These are phyloP conservation scores for Leptinotarsa lineolata DNA, from an alignment of 1,140 invertebrate genomes.

Conservation along the genomic window DNA sequence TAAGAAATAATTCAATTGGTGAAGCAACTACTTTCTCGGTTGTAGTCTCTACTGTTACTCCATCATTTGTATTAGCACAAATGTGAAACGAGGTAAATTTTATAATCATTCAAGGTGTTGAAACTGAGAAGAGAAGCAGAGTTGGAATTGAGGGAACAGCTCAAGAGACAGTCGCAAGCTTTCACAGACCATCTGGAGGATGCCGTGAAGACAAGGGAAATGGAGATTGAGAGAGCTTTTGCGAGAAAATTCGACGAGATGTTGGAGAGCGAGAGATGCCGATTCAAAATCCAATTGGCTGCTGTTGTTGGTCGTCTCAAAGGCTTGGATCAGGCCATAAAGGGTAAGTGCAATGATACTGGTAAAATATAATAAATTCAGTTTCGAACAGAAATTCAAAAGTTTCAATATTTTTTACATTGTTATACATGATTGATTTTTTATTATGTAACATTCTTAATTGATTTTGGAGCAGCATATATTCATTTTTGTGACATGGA, in stretches of 20 bases:
- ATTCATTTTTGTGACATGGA: too few species aligned
- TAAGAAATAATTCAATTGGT: too few species aligned
- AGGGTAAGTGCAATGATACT: conserved; percentile 62
- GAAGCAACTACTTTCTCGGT: too few species aligned
- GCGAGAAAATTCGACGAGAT: conserved; percentile 72
- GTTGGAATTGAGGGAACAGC: conserved; percentile 72
- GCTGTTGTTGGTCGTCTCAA: conserved; percentile 79
- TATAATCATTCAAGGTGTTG: conserved; percentile 59
- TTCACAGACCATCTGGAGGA: conserved; percentile 83
- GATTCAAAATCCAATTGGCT: conserved; percentile 78
- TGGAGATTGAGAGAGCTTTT: conserved; percentile 68
- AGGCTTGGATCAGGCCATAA: conserved; percentile 86
- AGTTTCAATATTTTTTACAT: too few species aligned
- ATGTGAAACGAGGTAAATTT: too few species aligned
- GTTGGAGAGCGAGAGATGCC: conserved; percentile 68
- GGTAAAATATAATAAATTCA: too few species aligned
- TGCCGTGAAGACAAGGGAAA: conserved; percentile 71
- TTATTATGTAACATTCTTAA: too few species aligned
- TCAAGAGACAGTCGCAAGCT: conserved; percentile 79
- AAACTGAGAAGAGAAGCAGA: conserved; percentile 70
- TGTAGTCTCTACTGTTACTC: too few species aligned
- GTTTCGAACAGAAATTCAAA: too few species aligned
- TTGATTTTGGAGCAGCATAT: too few species aligned
- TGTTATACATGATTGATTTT: too few species aligned
- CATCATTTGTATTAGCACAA: too few species aligned